Evolutionary conservation across 2,888 invertebrate genomes (phyloP).

Genomic region (Lottia scabra): DNA sequence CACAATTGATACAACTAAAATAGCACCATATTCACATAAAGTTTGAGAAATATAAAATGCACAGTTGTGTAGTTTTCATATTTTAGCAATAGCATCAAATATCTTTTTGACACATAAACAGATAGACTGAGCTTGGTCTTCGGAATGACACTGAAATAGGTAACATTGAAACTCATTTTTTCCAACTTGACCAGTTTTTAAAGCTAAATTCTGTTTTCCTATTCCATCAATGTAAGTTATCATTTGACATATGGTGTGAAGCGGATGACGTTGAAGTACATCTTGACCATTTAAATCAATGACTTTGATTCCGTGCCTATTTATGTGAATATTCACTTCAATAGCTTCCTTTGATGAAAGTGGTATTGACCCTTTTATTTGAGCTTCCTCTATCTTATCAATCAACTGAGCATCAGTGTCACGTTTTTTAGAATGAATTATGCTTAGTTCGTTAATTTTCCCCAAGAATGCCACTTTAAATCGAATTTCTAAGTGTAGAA

Average conservation of each 20-base stretch:
- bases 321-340: conserved; percentile 57
- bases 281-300: conserved; percentile 60
- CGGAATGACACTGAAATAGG: conserved; percentile 63
- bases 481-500: conserved; percentile 36
- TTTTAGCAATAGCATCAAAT: conserved; percentile 56
- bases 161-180: conserved; percentile 59
- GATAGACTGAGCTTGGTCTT: conserved; percentile 60
- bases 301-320: conserved; percentile 64
- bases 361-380: conserved; percentile 64
- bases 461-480: conserved; percentile 53
- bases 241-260: conserved; percentile 65
- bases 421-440: conserved; percentile 52
- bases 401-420: conserved; percentile 67
- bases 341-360: conserved; percentile 57
- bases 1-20: no score
- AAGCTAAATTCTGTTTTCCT: conserved; percentile 59
- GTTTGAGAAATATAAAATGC: no score
- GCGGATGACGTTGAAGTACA: conserved; percentile 63
- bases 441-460: conserved; percentile 56
- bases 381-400: conserved; percentile 65
- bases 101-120: conserved; percentile 57
- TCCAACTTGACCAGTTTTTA: conserved; percentile 63
- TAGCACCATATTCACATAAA: no score
- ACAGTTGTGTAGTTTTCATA: neutral
- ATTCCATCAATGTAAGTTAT: conserved; percentile 65